Evolutionary conservation across 2,113 vertebrate genomes (phyloP), one percentile per base, ranked within the genome.

Genomic region (Nibea albiflora): DNA sequence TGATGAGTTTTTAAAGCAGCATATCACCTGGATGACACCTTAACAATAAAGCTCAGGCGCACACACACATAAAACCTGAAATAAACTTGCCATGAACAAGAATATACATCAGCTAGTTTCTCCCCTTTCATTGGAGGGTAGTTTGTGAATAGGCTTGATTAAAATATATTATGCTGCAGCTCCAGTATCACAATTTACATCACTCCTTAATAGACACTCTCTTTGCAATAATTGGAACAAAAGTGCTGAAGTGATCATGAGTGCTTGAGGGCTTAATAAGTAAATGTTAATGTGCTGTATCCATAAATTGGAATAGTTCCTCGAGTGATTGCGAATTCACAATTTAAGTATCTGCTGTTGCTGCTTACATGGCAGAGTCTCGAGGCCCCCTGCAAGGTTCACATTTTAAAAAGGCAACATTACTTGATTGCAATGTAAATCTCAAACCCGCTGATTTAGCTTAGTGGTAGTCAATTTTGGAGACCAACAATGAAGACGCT

Each of bases 391-490:
- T 53, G 70, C 85, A 54, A 76, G 16, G 77, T 78, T 73, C 72
- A 76, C 78, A 82, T 85, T 86, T 81, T 50, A 63, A 89, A 39
- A 89, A 83, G 58, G 65, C 73, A 83, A 73, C 75, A 26, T 63
- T 28, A 42, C 81, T 88, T 90, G 92, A 93, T 92, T 94, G 83
- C 86, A 64, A 88, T 63, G 72, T 86, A 84, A 93, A 87, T 90
- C 62, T 69, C n/a, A 62, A 71, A 35, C 66, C 64, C 11, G 26
- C 80, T 81, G 80, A 88, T 88, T 85, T 85, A 81, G 88, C 81
- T 73, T 60, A 14, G 49, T 72, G 65, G 54, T 4, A 65, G 66
- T 85, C 54, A 72, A 35, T 78, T 86, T 73, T 73, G 56, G 57
- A 83, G 73, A 67, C 68, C 22, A 70, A 76, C 65, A 67, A 75